A percentile compares a stretch with the other conserved stretches of the same genome.
phyloP scores from a whole-genome alignment of 2,888 invertebrate species.

The Drosophila subquinaria region DNA sequence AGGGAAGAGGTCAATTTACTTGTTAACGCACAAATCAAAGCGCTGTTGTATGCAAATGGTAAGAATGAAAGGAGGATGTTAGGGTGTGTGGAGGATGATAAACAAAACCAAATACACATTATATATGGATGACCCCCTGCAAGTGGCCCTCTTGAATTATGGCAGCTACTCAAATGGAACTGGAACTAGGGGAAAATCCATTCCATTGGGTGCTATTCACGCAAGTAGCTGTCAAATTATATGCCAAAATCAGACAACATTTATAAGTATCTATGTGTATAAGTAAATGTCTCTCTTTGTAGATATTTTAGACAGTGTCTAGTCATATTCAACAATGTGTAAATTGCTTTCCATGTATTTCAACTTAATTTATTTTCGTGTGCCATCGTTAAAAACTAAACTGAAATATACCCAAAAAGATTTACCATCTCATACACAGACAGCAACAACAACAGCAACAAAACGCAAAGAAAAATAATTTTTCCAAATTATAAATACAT shows the following conservation, averaged over 20 bases:
- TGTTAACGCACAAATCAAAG: constrained; percentile 64
- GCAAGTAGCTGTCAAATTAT: constrained; percentile 51
- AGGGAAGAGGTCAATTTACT: constrained; percentile 69
- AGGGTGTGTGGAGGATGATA: neutral
- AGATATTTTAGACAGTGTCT: no score
- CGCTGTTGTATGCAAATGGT: constrained; percentile 47
- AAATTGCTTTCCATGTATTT: constrained; percentile 66
- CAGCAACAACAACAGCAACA: neutral
- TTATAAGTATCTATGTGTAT: neutral
- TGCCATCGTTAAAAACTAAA: constrained; percentile 60
- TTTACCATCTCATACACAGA: constrained; percentile 26
- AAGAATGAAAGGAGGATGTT: neutral
- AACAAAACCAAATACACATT: constrained; percentile 18
- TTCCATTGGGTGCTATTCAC: constrained; percentile 24
- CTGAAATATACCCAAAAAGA: constrained; percentile 40
- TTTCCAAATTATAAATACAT: constrained; percentile 79
- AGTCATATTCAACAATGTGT: constrained; percentile 71
- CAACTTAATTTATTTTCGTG: constrained; percentile 49
- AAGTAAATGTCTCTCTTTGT: constrained; percentile 14
- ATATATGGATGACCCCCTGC: constrained; percentile 20
- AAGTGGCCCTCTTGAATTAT: constrained; percentile 46
- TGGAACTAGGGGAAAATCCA: neutral
- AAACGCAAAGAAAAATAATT: constrained; percentile 57
- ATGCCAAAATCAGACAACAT: constrained; percentile 32
- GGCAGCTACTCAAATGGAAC: constrained; percentile 47